phyloP scores from a whole-genome alignment of 2,888 invertebrate species.

The Amaurobius ferox region DNA sequence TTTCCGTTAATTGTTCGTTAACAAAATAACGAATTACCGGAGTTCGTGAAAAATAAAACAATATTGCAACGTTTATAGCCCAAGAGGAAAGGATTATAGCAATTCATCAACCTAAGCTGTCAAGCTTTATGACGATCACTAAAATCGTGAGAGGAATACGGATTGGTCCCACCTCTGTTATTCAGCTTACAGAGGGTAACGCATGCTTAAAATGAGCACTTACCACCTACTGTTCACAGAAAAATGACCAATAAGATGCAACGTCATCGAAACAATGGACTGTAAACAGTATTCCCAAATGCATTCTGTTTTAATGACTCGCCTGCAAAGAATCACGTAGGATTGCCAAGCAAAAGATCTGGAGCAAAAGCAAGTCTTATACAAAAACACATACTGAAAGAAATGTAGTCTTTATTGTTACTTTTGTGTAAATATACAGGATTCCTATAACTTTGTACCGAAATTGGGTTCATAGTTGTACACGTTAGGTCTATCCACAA shows the following conservation, averaged over 20 bases:
- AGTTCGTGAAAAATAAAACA: too few relatives aligned
- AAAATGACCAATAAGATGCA: background rate
- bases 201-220: background rate
- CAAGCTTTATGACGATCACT: conserved; percentile 9
- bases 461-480: too few relatives aligned
- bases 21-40: too few relatives aligned
- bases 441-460: too few relatives aligned
- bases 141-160: background rate
- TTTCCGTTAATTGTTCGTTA: too few relatives aligned
- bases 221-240: background rate
- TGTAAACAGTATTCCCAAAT: background rate
- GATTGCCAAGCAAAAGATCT: too few relatives aligned
- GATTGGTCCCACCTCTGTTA: background rate
- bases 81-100: background rate
- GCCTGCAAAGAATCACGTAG: background rate
- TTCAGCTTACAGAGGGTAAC: background rate
- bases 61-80: too few relatives aligned
- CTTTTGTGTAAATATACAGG: too few relatives aligned
- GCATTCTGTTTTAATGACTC: background rate
- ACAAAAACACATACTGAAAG: too few relatives aligned
- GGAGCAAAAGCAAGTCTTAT: too few relatives aligned
- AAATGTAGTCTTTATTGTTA: too few relatives aligned
- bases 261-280: background rate
- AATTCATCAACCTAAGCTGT: background rate
- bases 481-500: too few relatives aligned